Evolutionary conservation across 2,113 vertebrate species (phyloP).

Genomic region (Hystrix brachyura): DNA sequence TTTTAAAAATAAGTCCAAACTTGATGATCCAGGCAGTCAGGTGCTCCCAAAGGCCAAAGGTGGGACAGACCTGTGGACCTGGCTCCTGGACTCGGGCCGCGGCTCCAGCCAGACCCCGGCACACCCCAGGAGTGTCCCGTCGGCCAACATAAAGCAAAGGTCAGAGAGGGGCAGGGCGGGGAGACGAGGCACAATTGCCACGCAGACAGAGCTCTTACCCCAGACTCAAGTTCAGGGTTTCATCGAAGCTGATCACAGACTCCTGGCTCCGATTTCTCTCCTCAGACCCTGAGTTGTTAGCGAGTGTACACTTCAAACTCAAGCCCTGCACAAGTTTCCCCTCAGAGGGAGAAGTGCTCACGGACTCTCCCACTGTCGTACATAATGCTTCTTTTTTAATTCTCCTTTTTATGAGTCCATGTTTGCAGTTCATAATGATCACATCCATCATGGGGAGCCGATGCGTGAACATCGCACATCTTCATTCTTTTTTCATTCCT

Average conservation of each 20-base stretch:
- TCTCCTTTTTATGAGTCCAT: background rate
- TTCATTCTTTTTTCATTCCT: no score
- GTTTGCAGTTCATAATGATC: background rate
- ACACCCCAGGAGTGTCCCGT: background rate
- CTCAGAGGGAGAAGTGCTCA: background rate
- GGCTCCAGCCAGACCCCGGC: background rate
- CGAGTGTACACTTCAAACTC: background rate
- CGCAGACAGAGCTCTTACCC: rapidly evolving
- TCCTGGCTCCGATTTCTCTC: background rate
- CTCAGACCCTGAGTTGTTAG: background rate
- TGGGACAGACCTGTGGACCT: background rate
- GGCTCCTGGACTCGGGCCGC: no score
- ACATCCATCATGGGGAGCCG: background rate
- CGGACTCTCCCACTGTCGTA: background rate
- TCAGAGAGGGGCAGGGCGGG: background rate
- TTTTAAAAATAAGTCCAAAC: no score
- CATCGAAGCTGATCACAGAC: rapidly evolving
- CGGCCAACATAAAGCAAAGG: background rate
- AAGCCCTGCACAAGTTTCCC: background rate
- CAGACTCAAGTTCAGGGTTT: background rate
- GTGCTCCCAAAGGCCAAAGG: rapidly evolving
- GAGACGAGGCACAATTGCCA: rapidly evolving
- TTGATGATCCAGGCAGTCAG: rapidly evolving
- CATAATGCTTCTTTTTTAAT: background rate
- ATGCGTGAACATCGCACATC: background rate